Conservation (phyloP, 2,113 vertebrate species). For the Gorsachius goisagi region DNA sequence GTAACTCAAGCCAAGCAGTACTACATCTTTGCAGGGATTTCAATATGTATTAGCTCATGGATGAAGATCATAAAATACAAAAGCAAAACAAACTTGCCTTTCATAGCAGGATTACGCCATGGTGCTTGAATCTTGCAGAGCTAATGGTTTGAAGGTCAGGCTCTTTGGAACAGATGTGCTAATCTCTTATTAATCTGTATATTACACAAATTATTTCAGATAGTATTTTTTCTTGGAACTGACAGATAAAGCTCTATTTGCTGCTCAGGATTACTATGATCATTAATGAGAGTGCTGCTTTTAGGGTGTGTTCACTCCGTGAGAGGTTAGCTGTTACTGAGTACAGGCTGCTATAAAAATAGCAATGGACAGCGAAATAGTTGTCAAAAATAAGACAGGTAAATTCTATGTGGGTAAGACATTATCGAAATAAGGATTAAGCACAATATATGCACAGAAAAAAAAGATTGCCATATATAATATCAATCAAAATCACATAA, state of each 20-base stretch:
- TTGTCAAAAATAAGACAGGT: background rate
- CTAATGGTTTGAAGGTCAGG: conserved; percentile 51
- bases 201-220: conserved; percentile 37
- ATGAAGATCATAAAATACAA: conserved; percentile 1
- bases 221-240: conserved; percentile 16
- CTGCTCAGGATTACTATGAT: conserved; percentile 35
- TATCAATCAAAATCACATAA: background rate
- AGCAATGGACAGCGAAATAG: background rate
- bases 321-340: background rate
- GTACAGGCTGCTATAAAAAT: background rate
- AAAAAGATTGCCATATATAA: background rate
- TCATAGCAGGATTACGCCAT: conserved; percentile 30
- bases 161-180: conserved; percentile 39
- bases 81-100: conserved; percentile 52
- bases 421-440: background rate
- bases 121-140: conserved; percentile 12
- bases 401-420: background rate
- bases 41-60: background rate
- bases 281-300: conserved; percentile 46
- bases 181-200: conserved; percentile 56
- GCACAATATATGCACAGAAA: background rate
- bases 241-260: conserved; percentile 5
- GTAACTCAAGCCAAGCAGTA: background rate
- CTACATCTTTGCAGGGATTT: background rate
- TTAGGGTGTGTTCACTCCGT: background rate